These are phyloP conservation scores for Copidosoma floridanum DNA, from an alignment of 1,140 invertebrate species.

Conservation along the genomic window DNA sequence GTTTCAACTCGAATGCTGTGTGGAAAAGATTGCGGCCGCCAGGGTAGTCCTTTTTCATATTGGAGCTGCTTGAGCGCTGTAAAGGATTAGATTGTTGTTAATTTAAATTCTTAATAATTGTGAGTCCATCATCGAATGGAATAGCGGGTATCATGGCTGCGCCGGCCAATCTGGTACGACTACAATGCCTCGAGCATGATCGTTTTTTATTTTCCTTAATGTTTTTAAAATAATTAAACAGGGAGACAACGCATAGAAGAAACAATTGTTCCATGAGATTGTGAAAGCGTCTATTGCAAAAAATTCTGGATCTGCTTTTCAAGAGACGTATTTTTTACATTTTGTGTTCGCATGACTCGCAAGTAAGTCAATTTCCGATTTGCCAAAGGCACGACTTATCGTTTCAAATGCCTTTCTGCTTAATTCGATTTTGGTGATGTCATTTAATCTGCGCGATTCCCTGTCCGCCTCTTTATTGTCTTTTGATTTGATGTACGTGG, in stretches of 20 bases:
- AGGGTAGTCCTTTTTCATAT: too few relatives aligned
- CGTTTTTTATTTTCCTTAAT: conserved; percentile 11
- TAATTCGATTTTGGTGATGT: neutral
- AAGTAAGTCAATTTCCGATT: conserved; percentile 16
- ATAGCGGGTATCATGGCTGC: too few relatives aligned
- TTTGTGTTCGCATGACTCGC: conserved; percentile 13
- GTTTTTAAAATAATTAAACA: conserved; percentile 22
- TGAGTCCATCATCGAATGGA: too few relatives aligned
- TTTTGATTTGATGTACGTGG: too few relatives aligned
- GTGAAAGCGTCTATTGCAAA: conserved; percentile 20
- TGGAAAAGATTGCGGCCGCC: too few relatives aligned
- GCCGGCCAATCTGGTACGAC: too few relatives aligned
- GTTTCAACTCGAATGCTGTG: too few relatives aligned
- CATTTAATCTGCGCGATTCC: too few relatives aligned
- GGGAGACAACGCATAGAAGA: conserved; percentile 24
- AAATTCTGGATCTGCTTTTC: conserved; percentile 9
- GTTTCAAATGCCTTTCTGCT: neutral
- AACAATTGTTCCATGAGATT: neutral
- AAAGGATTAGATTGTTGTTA: too few relatives aligned
- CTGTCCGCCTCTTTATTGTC: too few relatives aligned
- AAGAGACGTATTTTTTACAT: conserved; percentile 11
- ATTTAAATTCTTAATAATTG: too few relatives aligned
- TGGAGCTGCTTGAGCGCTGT: too few relatives aligned
- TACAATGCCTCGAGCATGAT: conserved; percentile 17
- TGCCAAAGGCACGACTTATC: neutral